Evolutionary conservation across 2,113 vertebrate species (phyloP).

Genomic region (Shinisaurus crocodilurus): DNA sequence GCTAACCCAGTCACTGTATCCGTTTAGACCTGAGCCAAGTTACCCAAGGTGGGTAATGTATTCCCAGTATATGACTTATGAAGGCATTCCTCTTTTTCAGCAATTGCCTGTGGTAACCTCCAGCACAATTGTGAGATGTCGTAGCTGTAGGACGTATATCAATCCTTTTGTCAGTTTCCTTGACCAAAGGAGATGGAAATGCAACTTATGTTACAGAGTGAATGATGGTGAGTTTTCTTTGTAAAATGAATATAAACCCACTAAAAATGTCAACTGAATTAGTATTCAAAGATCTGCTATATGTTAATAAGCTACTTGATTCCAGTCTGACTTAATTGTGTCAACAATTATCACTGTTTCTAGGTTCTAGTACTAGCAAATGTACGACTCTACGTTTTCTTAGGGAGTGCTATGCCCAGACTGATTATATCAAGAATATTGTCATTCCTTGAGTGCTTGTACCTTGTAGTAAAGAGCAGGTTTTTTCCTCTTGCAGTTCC

Average conservation of each 20-base stretch:
- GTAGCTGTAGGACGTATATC: slow-evolving; percentile 96
- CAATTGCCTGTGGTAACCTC: slow-evolving; percentile 97
- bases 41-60: not conserved
- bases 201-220: slow-evolving; percentile 95
- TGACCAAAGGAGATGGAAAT: slow-evolving; percentile 97
- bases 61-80: slow-evolving; percentile 8
- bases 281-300: not conserved
- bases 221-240: slow-evolving; percentile 87
- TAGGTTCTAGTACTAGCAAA: not conserved
- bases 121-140: slow-evolving; percentile 95
- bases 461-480: not conserved
- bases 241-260: not conserved
- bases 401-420: not conserved
- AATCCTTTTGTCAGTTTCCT: slow-evolving; percentile 97
- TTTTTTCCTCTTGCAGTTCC: slow-evolving; percentile 81
- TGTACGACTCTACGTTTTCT: too few relatives aligned
- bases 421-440: not conserved
- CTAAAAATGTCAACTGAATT: not conserved
- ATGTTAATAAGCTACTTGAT: not conserved
- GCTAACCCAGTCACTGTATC: not conserved
- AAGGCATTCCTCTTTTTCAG: slow-evolving; percentile 72
- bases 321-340: slow-evolving; percentile 16
- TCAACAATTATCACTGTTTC: not conserved
- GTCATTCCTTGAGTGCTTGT: not conserved
- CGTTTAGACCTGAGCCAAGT: not conserved